Conservation (phyloP, 2,888 invertebrate genomes). For the Cistogaster globosa region DNA sequence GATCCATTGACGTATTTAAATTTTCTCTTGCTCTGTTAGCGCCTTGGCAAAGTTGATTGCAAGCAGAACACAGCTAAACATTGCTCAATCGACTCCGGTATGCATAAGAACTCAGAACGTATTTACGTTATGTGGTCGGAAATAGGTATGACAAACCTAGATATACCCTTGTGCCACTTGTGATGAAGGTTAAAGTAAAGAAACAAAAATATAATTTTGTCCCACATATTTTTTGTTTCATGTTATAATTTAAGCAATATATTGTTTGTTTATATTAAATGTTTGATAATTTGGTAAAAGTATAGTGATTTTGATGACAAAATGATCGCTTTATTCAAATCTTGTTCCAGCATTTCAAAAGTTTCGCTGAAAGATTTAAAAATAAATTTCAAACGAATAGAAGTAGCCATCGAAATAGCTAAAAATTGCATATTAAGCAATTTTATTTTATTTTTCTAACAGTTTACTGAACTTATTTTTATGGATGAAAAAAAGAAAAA, state of each 20-base stretch:
- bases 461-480: too few relatives aligned
- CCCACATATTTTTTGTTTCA: slow-evolving; percentile 1
- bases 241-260: background rate
- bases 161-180: too few relatives aligned
- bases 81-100: too few relatives aligned
- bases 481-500: too few relatives aligned
- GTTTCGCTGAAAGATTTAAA: slow-evolving; percentile 7
- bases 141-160: too few relatives aligned
- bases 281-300: background rate
- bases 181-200: too few relatives aligned
- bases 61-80: too few relatives aligned
- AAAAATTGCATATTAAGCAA: slow-evolving; percentile 1
- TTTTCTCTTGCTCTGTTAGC: too few relatives aligned
- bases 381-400: slow-evolving; percentile 6
- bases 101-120: too few relatives aligned
- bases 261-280: slow-evolving; percentile 33
- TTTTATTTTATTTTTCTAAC: background rate
- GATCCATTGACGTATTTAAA: too few relatives aligned
- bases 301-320: slow-evolving; percentile 5
- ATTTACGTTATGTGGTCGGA: too few relatives aligned
- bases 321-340: slow-evolving; percentile 43
- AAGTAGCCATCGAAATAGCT: background rate
- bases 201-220: background rate
- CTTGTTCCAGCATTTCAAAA: slow-evolving; percentile 11
- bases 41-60: too few relatives aligned